Base-by-base conservation (phyloP, 2,888 invertebrate genomes). In the Hydrotaea cyrtoneurina region DNA sequence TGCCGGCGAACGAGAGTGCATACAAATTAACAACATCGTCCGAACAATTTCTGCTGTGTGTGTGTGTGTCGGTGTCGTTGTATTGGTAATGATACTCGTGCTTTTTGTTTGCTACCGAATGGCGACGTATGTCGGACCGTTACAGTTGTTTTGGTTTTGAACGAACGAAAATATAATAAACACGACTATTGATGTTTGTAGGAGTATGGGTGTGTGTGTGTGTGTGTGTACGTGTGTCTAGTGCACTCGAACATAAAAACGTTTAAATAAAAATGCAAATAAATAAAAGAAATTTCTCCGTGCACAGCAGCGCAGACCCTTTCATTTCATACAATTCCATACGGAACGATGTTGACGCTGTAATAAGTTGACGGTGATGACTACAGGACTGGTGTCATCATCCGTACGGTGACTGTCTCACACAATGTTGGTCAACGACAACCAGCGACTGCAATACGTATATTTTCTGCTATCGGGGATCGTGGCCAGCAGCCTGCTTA, bases 381-480 rank as follows among this genome's bases (percentile, higher is more conserved):
- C 31, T 31, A 31, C 4, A 50, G 50, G n/a, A 50, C n/a, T 4
- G 3, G 4, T 2, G n/a, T 50, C 50, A n/a, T 50, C 50, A 50
- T 50, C 50, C 1, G 39, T 13, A 39, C 39, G 11, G 39, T 39
- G 39, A 39, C 39, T 10, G 31, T 17, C 1, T 21, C 15, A 36
- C 46, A 46, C 26, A 23, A 86, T 87, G 83, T 11, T 86, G 17
- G 66, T 85, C 0, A 86, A 78, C 17, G 86, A 89, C 85, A 90
- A 90, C 86, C 89, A 89, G 75, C 90, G 91, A 73, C 88, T 88
- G 79, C 91, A 91, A 86, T 90, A 89, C 86, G 86, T 91, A 78
- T 91, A 91, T 86, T 92, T 92, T 85, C 86, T 89, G 69, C 87
- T 91, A 31, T 91, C 91, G 72, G 91, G 89, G 3, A 86, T 90